Conservation (phyloP, 2,888 invertebrate genomes). For the Oxyteleia sp. region DNA sequence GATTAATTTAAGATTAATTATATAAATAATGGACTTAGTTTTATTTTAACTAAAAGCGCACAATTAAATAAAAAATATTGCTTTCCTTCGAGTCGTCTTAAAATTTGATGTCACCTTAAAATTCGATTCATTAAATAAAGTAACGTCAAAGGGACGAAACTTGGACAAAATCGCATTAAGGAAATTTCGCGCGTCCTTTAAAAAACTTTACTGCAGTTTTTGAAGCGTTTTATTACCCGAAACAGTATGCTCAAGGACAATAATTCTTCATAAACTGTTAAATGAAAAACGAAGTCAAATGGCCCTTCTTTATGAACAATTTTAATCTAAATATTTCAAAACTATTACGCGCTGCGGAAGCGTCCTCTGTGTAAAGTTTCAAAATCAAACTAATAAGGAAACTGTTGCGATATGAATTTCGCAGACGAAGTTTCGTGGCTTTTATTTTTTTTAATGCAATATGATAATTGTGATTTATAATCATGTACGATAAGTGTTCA, state of each 20-base stretch:
- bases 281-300: constrained; percentile 47
- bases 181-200: not conserved
- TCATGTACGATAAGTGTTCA: too few relatives aligned
- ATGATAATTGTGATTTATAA: too few relatives aligned
- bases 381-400: constrained; percentile 47
- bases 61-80: too few relatives aligned
- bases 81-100: too few relatives aligned
- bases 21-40: too few relatives aligned
- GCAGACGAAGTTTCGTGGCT: constrained; percentile 16
- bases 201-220: not conserved
- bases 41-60: too few relatives aligned
- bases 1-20: too few relatives aligned
- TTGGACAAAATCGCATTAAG: not conserved
- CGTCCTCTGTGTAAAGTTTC: constrained; percentile 29
- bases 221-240: not conserved
- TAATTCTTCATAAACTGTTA: constrained; percentile 40
- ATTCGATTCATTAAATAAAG: not conserved
- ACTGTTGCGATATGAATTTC: constrained; percentile 31
- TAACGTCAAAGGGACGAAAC: not conserved
- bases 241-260: not conserved
- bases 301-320: constrained; percentile 43
- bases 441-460: not conserved
- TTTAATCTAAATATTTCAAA: constrained; percentile 57
- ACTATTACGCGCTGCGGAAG: constrained; percentile 32
- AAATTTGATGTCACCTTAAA: too few relatives aligned